Evolutionary conservation across 2,888 invertebrate genomes (phyloP), one percentile per base, ranked within the genome.

Genomic region (Villa cingulata): DNA sequence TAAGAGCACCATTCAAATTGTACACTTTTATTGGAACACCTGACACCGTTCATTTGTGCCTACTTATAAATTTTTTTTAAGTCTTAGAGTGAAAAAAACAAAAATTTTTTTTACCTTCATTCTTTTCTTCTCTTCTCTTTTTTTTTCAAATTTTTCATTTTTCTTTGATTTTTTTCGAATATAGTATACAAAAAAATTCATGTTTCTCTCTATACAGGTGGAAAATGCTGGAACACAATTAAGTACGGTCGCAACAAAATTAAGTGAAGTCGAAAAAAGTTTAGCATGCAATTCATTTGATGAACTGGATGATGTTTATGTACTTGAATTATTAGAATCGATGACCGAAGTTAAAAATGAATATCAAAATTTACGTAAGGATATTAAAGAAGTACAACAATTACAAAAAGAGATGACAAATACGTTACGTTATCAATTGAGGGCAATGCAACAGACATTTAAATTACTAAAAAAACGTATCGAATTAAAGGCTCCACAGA

Each of bases 271-370:
- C 48, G 83, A 83, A 61, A 78, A 77, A 56, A 63, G 63, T 49
- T 49, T 69, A 50, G 47, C 55, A 20, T 51, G 43, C 12, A 48
- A 46, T 34, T 46, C 40, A 36, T 47, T 46, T 50, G 64, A 64
- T 23, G 64, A 65, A 48, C 60, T 68, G 55, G 67, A 69, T 50
- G 77, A 84, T 62, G 72, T 80, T 51, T 82, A 83, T 58, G 81
- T 86, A 43, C 73, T 83, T 66, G 78, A 80, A 62, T 70, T 87
- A 49, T 74, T 87, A 50, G 78, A 80, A 61, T 83, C 86, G 19
- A 85, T 87, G 52, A 80, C 82, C 15, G 81, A 83, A 72, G 83
- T 82, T 53, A 83, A 81, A 57, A 80, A 80, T 53, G 86, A 86
- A 65, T 87, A 86, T 68, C 81, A 83, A 64, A 81, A 83, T 59